Evolutionary conservation across 2,797 vertebrate genomes (phyloP), one percentile per base, ranked within the genome.

Genomic region (Galaxias olidus): DNA sequence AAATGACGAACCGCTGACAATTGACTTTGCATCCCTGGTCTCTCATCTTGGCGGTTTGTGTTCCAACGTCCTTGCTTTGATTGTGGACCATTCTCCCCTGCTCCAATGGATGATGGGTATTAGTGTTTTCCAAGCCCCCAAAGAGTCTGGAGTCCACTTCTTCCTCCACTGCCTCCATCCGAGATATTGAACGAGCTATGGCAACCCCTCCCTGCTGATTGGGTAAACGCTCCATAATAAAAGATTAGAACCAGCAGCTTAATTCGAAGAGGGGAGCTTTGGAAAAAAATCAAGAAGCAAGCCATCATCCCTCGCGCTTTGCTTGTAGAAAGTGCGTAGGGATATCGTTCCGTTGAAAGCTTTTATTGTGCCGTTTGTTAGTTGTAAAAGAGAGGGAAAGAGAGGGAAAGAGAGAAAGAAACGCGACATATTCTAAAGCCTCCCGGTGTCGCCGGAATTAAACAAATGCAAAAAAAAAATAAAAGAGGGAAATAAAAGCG

Each of bases 261-360:
- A 87, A 86, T 85, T 83, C 73, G 75, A 86, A 88, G 83, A 58
- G 77, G 61, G 69, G 73, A 70, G 88, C 82, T 88, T 79, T 89
- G 81, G 78, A 89, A 88, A 91, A 89, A 88, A 91, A 88, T 84
- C 76, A 91, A 87, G 87, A 87, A 88, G 84, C 84, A 81, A 74
- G 76, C 19, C 72, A 76, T 80, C 74, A 71, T 90, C 89, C 88
- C 86, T 57, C 71, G 90, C 89, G 87, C 84, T 79, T 45, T 58
- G 74, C 72, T 84, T 81, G 80, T 72, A 89, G 88, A 85, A 91
- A 88, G 81, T 84, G 83, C 79, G 84, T 61, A 68, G 72, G 88
- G 85, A 87, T 85, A 87, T 82, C 70, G 83, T 66, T 81, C 72
- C 73, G 76, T 88, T 80, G 82, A 67, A 84, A 84, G 87, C 85